These are phyloP conservation scores for Isotomurus palustris DNA, from an alignment of 2,888 invertebrate genomes.

Conservation along the genomic window DNA sequence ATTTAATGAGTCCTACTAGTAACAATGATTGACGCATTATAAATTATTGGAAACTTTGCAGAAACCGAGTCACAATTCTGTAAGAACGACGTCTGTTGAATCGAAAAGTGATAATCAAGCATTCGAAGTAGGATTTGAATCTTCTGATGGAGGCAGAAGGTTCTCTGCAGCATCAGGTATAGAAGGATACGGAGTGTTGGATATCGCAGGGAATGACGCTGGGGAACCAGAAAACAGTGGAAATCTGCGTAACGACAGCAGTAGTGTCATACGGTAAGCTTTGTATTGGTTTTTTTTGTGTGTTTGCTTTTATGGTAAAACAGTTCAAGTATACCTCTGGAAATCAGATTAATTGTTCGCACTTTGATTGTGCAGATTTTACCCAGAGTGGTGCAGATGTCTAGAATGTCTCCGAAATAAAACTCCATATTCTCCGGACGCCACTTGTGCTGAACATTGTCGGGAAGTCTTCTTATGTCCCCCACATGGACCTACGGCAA, in stretches of 20 bases:
- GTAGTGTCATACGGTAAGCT: constrained; percentile 40
- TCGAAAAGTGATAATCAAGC: no score
- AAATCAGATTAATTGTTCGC: neutral
- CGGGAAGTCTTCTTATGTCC: constrained; percentile 58
- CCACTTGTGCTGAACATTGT: constrained; percentile 10
- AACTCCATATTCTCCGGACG: constrained; percentile 9
- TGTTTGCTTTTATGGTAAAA: no score
- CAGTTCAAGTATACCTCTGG: no score
- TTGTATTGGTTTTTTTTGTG: no score
- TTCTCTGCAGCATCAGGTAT: no score
- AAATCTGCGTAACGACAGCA: constrained; percentile 23
- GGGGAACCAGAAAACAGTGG: constrained; percentile 11
- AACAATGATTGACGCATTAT: no score
- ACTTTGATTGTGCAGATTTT: constrained; percentile 32
- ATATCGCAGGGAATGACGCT: constrained; percentile 18
- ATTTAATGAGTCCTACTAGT: no score
- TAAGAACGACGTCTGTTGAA: no score
- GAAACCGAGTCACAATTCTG: no score
- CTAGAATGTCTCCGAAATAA: constrained; percentile 7
- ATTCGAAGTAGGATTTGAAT: no score
- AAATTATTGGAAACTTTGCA: no score
- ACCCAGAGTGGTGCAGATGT: constrained; percentile 42
- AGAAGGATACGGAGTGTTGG: constrained; percentile 22
- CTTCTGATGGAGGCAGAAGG: no score
- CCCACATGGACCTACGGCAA: constrained; percentile 75